Evolutionary conservation across 2,113 vertebrate genomes (phyloP).

Genomic region (Poeciliopsis prolifica): DNA sequence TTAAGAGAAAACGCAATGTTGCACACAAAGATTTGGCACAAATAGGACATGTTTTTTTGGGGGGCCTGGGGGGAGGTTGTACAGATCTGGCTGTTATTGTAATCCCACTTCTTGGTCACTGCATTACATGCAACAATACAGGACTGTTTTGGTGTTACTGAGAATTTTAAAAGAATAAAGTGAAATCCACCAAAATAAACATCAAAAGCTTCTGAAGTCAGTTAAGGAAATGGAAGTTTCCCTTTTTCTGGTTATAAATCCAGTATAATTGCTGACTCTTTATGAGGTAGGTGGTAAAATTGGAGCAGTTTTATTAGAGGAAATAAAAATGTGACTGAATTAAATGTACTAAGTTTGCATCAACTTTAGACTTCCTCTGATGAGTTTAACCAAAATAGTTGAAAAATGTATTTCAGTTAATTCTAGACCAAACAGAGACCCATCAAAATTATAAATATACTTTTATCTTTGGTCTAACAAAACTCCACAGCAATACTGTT

Average conservation of each 20-base stretch:
- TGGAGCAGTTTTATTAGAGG: neutral
- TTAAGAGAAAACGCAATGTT: slow-evolving; percentile 50
- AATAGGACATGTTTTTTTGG: slow-evolving; percentile 27
- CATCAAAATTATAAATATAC: neutral
- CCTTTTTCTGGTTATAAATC: neutral
- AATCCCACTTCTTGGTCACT: slow-evolving; percentile 43
- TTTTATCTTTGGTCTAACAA: neutral
- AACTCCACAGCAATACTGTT: neutral
- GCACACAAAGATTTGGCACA: slow-evolving; percentile 50
- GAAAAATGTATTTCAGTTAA: neutral
- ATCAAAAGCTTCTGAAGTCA: neutral
- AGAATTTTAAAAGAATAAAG: slow-evolving; percentile 14
- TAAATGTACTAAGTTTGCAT: neutral
- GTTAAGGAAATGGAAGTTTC: neutral
- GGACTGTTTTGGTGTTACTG: slow-evolving; percentile 26
- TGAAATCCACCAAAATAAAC: neutral
- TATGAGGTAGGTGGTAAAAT: neutral
- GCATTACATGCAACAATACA: slow-evolving; percentile 45
- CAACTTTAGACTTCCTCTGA: neutral
- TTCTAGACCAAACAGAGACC: too few species aligned
- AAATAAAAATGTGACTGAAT: neutral
- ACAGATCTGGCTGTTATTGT: slow-evolving; percentile 35
- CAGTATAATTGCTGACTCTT: neutral
- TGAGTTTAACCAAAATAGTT: neutral
- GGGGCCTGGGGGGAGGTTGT: neutral